Base-by-base conservation (phyloP, 2,797 vertebrate genomes). In the Micrastur ruficollis region DNA sequence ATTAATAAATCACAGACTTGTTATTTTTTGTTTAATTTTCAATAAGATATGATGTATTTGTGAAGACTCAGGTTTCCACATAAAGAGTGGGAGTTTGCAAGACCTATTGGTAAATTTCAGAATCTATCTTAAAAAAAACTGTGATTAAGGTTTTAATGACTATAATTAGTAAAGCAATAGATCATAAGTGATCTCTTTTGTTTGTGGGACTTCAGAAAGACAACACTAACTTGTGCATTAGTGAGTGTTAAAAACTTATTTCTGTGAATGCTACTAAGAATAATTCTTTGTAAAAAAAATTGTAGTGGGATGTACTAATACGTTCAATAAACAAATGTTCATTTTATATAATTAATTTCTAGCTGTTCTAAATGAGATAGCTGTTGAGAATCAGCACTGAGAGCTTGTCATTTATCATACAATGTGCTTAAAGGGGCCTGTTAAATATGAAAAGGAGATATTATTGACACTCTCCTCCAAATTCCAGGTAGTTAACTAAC, bases 241-340 rank as follows among this genome's bases (percentile, higher is more conserved):
- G 9, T 58, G 56, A 78, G 6, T 25, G 14, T 75, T 58, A 59
- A 71, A 66, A 81, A 27, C 26, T 27, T 79, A 17, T 6, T 90
- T 90, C 53, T 70, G 21, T 65, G 19, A 91, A 38, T 46, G 34
- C 38, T 89, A 14, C 50, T 81, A 29, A 84, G 81, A 84, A 32
- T 34, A 89, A 22, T 47, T 67, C 3, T 52, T 65, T 0, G 0
- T 75, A 29, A 80, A 86, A 68, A 36, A 72, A 27, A 13, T 5
- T 38, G 14, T 61, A 65, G 10, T 0, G 0, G n/a, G 6, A 25
- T 40, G 14, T 55, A 29, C 19, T 67, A 25, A 4, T 83, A 44
- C 2, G 8, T 53, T 94, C 49, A 66, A 44, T 76, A 80, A 80
- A 76, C 1, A 11, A 65, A 50, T 78, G 36, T 46, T 90, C 40